These are phyloP conservation scores for Acromyrmex heyeri DNA, from an alignment of 1,140 invertebrate genomes.

Conservation along the genomic window DNA sequence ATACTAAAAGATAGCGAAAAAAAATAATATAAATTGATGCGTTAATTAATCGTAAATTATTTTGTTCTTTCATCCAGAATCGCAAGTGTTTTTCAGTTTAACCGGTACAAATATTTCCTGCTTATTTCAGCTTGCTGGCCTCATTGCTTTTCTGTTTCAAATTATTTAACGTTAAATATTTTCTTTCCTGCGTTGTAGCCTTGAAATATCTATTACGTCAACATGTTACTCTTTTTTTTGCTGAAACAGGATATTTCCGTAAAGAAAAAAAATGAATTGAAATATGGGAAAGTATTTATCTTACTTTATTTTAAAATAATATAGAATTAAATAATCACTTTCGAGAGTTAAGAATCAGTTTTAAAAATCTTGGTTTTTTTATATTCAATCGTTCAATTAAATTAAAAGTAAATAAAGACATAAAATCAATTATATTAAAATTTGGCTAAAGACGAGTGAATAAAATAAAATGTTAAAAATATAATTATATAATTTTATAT, in stretches of 20 bases:
- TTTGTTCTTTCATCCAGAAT: not conserved
- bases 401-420: not conserved
- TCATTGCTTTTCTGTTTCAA: not conserved
- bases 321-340: not conserved
- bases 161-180: constrained; percentile 10
- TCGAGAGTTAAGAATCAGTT: too few species aligned
- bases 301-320: too few species aligned
- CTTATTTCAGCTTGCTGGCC: not conserved
- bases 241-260: not conserved
- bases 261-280: not conserved
- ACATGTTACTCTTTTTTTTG: not conserved
- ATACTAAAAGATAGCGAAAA: not conserved
- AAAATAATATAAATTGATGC: not conserved
- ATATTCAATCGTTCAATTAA: not conserved
- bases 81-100: constrained; percentile 10
- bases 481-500: too few species aligned
- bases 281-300: not conserved
- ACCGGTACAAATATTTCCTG: not conserved
- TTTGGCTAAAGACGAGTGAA: too few species aligned
- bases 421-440: too few species aligned
- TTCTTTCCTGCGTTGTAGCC: not conserved
- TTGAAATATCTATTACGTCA: constrained; percentile 1
- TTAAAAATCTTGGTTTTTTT: not conserved
- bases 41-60: constrained; percentile 7
- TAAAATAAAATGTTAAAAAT: too few species aligned